Percentiles rank a stretch among this genome's conserved stretches.
Conservation (phyloP, 2,797 vertebrate species). For the Aplochiton taeniatus region DNA sequence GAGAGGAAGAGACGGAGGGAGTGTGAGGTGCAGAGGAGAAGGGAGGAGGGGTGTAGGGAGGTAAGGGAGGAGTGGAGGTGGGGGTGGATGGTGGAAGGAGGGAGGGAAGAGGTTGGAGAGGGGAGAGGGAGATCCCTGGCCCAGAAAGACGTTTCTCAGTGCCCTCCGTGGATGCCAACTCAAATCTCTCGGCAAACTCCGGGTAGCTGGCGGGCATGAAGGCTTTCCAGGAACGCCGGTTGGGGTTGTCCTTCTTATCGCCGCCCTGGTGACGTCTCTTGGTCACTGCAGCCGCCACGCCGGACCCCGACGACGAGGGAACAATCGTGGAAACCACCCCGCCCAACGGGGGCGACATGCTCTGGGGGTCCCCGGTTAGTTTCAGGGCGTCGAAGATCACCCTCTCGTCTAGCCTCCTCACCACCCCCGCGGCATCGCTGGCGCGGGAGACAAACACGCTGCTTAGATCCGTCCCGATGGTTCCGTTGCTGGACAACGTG, state of each 20-base stretch:
- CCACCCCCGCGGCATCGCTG: slow-evolving; percentile 65
- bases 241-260: slow-evolving; percentile 89
- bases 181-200: slow-evolving; percentile 92
- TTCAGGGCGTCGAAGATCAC: slow-evolving; percentile 98
- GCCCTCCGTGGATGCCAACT: slow-evolving; percentile 82
- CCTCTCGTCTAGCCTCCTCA: slow-evolving; percentile 89
- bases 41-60: slow-evolving; percentile 67
- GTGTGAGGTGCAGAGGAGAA: slow-evolving; percentile 71
- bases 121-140: slow-evolving; percentile 71
- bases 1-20: slow-evolving; percentile 66
- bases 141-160: slow-evolving; percentile 83
- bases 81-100: slow-evolving; percentile 56
- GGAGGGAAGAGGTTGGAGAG: slow-evolving; percentile 64
- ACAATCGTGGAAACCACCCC: slow-evolving; percentile 60
- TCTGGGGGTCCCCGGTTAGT: slow-evolving; percentile 88
- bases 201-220: slow-evolving; percentile 96
- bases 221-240: slow-evolving; percentile 95
- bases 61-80: slow-evolving; percentile 65
- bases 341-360: slow-evolving; percentile 80
- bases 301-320: slow-evolving; percentile 68
- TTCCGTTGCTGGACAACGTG: slow-evolving; percentile 94
- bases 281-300: slow-evolving; percentile 73
- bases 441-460: slow-evolving; percentile 82
- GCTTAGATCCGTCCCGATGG: slow-evolving; percentile 81
- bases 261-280: slow-evolving; percentile 77